Evolutionary conservation across 2,888 invertebrate genomes (phyloP).

Genomic region (Gymnosoma rotundatum): DNA sequence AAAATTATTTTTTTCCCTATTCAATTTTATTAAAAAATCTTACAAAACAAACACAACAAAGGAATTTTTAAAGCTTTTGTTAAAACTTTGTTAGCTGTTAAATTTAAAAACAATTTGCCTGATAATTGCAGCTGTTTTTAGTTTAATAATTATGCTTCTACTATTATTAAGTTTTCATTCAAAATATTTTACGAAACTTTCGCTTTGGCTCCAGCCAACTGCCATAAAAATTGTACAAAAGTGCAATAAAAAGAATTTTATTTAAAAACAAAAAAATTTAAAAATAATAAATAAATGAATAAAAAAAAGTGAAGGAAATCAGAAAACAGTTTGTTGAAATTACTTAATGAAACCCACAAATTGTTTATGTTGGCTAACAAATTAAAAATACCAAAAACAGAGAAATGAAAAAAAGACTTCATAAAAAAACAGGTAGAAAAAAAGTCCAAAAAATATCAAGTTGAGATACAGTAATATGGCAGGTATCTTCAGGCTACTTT

Average conservation of each 20-base stretch:
- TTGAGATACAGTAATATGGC: neutral
- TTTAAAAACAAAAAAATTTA: constrained; percentile 7
- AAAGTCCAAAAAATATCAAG: constrained; percentile 11
- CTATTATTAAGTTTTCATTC: constrained; percentile 42
- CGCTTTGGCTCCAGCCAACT: constrained; percentile 9
- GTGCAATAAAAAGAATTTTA: constrained; percentile 15
- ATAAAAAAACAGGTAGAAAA: constrained; percentile 29
- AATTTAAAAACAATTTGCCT: no score
- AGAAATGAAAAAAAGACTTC: neutral
- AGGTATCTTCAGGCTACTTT: constrained; percentile 12
- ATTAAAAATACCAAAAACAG: constrained; percentile 67
- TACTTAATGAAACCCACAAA: constrained; percentile 70
- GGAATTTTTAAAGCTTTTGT: no score
- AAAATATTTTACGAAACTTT: constrained; percentile 44
- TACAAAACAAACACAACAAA: no score
- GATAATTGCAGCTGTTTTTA: neutral
- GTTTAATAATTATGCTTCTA: constrained; percentile 4
- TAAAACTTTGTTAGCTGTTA: no score
- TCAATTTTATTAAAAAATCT: no score
- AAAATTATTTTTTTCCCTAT: no score
- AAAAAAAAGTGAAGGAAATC: constrained; percentile 1
- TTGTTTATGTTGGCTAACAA: constrained; percentile 69
- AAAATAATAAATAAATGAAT: constrained; percentile 48
- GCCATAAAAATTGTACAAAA: constrained; percentile 36
- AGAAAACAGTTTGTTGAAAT: constrained; percentile 53